Evolutionary conservation across 2,797 vertebrate species (phyloP), one percentile per base, ranked within the genome.

Genomic region (Micromesistius poutassou): DNA sequence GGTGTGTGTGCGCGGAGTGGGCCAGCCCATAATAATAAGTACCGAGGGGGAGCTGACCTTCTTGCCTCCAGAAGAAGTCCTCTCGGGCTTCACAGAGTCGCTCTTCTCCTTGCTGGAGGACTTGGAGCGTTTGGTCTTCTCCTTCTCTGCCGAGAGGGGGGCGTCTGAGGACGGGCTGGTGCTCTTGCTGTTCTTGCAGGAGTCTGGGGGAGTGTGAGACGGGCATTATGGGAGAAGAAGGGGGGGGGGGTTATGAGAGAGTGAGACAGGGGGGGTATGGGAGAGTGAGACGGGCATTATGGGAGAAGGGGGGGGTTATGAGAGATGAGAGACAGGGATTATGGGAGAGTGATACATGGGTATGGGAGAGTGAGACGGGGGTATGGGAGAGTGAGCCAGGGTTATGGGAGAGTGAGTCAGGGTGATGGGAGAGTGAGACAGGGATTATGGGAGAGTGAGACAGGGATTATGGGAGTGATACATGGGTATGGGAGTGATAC

Each of bases 81-180:
- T 96, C 87, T 98, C 96, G 30, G 94, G 93, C 93, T 98, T 98
- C 88, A 96, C 92, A 33, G 95, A 96, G 80, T 97, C 96, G 0
- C 94, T 90, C 84, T 98, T 98, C 85, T 98, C 97, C 92, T 98
- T 98, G 84, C 96, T 95, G 86, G 96, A 97, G 77, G 97, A 97
- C 87, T 98, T 98, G 68, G 96, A 96, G 79, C 93, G 88, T 89
- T 98, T 98, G 89, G 90, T 96, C 90, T 97, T 97, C 84, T 98
- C 97, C 75, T 96, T 98, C 55, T 93, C 92, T 2, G 79, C 81
- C 70, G 96, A 94, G 77, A 93, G 95, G 35, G 97, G 97, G 35
- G 97, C 98, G 92, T 97, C 96, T 4, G 87, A 87, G 30, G 95
- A 95, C 16, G 98, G 98, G 91, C 98, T 99, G 84, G 94, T 90